phyloP scores from a whole-genome alignment of 2,888 invertebrate species.

The Coelinius sp. region DNA sequence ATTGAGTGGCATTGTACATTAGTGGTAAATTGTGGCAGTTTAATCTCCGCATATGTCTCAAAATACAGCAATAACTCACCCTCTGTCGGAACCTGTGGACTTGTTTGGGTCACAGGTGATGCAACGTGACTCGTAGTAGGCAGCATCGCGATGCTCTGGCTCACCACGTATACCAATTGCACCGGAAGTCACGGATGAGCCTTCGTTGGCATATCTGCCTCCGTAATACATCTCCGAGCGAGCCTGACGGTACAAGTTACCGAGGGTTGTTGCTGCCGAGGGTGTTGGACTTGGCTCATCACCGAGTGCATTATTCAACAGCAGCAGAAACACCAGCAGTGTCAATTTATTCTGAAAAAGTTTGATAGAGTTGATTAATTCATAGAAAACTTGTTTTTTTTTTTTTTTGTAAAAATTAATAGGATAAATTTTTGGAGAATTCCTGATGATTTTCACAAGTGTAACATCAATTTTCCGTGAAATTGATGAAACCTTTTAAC shows the following conservation, averaged over 20 bases:
- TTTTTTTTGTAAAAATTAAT: too few species aligned
- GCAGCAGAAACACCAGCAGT: conserved; percentile 31
- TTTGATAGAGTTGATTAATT: too few species aligned
- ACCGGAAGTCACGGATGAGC: conserved; percentile 54
- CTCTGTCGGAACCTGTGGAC: conserved; percentile 50
- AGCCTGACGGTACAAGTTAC: conserved; percentile 60
- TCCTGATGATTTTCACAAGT: too few species aligned
- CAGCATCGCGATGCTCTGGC: conserved; percentile 60
- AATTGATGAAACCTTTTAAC: not conserved
- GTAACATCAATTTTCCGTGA: not conserved
- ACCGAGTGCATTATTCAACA: conserved; percentile 30
- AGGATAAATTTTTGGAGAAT: too few species aligned
- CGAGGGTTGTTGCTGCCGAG: conserved; percentile 56
- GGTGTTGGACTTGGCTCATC: conserved; percentile 51
- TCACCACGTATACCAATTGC: conserved; percentile 54
- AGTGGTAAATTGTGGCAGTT: not conserved
- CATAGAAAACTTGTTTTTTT: too few species aligned
- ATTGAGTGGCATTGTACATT: not conserved
- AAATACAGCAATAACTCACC: conserved; percentile 43
- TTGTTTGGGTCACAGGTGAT: conserved; percentile 64
- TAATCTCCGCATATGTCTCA: not conserved
- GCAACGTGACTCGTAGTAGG: conserved; percentile 64
- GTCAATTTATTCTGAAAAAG: conserved; percentile 37
- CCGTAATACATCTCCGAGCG: conserved; percentile 60
- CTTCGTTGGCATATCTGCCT: conserved; percentile 56